phyloP scores from a whole-genome alignment of 2,113 vertebrate species.

The Aythya baeri region DNA sequence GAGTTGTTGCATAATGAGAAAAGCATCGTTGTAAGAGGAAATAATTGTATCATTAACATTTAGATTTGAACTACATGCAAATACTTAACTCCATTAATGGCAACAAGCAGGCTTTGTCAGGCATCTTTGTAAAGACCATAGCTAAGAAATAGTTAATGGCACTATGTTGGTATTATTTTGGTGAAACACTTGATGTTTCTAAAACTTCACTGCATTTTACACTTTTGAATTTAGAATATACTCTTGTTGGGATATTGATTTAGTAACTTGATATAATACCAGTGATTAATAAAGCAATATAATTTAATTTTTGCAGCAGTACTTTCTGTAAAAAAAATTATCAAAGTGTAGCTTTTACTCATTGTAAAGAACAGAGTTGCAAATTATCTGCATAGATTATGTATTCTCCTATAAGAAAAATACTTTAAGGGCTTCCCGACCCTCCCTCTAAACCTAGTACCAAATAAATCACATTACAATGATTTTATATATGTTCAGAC shows the following conservation, averaged over 20 bases:
- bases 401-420: neutral
- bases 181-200: neutral
- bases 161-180: neutral
- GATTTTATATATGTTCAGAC: neutral
- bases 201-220: neutral
- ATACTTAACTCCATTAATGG: neutral
- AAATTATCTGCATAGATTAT: neutral
- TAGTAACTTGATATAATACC: neutral
- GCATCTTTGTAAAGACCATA: neutral
- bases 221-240: neutral
- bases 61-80: neutral
- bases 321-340: neutral
- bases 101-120: neutral
- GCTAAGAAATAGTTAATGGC: neutral
- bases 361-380: neutral
- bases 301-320: neutral
- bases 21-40: neutral
- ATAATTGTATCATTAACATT: neutral
- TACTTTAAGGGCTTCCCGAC: neutral
- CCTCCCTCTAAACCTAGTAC: neutral
- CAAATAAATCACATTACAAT: neutral
- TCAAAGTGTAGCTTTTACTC: neutral
- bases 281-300: neutral
- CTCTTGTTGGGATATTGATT: neutral
- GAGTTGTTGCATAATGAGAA: neutral